Percentiles rank a stretch among this genome's conserved stretches.
These are phyloP conservation scores for Aplysia californica DNA, from an alignment of 1,140 invertebrate species.

Conservation along the genomic window DNA sequence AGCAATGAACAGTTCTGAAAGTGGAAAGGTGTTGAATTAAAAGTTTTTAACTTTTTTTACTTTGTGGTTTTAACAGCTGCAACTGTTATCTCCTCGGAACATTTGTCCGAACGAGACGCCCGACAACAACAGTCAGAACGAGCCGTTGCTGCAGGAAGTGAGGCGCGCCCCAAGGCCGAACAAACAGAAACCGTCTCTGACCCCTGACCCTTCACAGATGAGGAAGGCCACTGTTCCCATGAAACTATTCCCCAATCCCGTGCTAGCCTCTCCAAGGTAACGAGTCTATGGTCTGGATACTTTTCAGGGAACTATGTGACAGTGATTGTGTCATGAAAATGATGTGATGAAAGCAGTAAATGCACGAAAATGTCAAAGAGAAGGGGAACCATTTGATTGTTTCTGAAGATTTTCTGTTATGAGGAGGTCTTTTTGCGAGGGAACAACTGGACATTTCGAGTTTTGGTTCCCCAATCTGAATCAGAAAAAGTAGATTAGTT, in stretches of 20 bases:
- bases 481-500: too few species aligned
- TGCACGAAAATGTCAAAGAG: neutral
- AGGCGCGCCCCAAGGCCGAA: constrained; percentile 8
- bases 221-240: neutral
- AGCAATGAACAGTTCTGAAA: neutral
- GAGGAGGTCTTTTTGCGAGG: neutral
- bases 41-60: neutral
- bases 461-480: too few species aligned
- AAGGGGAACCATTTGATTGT: neutral
- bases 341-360: neutral
- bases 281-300: neutral
- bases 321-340: neutral
- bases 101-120: constrained; percentile 21
- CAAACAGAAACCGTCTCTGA: neutral
- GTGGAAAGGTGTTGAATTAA: neutral
- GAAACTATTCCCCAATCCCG: constrained; percentile 9
- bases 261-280: constrained; percentile 17
- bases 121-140: constrained; percentile 22
- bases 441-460: too few species aligned
- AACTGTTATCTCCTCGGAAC: constrained; percentile 25
- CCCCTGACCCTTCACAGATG: neutral
- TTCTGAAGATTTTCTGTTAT: neutral
- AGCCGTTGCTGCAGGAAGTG: neutral
- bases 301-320: neutral
- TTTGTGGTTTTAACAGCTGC: constrained; percentile 6